Base-by-base conservation (phyloP, 2,888 invertebrate species). In the Cataglyphis livida region DNA sequence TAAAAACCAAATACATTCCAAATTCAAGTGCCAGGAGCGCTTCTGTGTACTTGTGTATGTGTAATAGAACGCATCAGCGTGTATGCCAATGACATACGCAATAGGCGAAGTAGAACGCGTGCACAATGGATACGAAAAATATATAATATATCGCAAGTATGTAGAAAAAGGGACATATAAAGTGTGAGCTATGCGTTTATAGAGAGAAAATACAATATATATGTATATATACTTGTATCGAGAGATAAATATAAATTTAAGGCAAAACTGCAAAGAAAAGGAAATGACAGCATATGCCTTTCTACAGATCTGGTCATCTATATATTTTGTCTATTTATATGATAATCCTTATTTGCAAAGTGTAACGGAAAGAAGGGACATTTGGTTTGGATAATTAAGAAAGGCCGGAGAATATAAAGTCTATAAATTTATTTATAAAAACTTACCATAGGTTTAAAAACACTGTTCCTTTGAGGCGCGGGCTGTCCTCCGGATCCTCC, bases 371-470 rank as follows among this genome's bases (percentile, higher is more conserved):
- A 10, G n/a, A 57, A 41, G 38, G 32, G 6, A 32, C 4, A 15
- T 10, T 74, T 28, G 76, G 15, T 28, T 66, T 68, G 68, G 76
- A 57, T 41, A 28, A 68, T 57, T 41, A 28, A 21, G 57, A 48
- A 48, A 41, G 59, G 59, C 41, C 38, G 18, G n/a, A 48, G 61
- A 38, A 25, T 25, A 62, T 0, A 15, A 81, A 68, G 51, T 59
- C 28, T 41, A 15, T 18, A 35, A 32, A 21, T 48, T 12, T n/a
- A 21, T 64, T 54, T 12, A n/a, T 12, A 65, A 84, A 79, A 68
- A 62, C 96, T 94, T 95, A 98, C 98, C 98, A 98, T 97, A 89
- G 98, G 98, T 95, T 98, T 98, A 95, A 98, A 98, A 93, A 98
- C 96, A 94, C 98, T 97, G 94, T 97, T 97, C 89, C 98, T 96